phyloP scores from a whole-genome alignment of 2,113 vertebrate genomes.

The Fukomys damarensis region DNA sequence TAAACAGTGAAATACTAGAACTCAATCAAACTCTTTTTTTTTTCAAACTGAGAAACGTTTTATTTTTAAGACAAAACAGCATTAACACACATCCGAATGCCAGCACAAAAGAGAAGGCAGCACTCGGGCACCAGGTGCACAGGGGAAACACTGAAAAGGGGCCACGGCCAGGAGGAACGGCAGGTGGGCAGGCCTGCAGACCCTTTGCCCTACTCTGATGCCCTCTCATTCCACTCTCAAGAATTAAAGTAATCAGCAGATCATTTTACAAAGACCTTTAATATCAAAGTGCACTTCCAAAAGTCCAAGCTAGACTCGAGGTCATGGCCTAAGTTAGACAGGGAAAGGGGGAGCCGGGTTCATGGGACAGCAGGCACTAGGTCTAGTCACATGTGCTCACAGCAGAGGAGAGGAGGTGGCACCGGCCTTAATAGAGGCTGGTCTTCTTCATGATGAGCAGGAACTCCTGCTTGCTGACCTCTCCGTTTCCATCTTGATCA shows the following conservation, averaged over 20 bases:
- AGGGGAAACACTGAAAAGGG: neutral
- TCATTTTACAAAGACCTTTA: constrained; percentile 47
- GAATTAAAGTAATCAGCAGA: neutral
- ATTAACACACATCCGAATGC: constrained; percentile 32
- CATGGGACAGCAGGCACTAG: constrained; percentile 32
- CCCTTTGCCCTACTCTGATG: neutral
- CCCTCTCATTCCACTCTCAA: neutral
- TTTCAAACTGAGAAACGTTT: constrained; percentile 73
- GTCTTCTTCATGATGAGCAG: constrained; percentile 97
- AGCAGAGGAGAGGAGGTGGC: neutral
- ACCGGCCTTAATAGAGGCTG: constrained; percentile 90
- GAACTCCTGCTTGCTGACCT: constrained; percentile 96
- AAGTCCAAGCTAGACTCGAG: neutral
- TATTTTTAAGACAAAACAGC: constrained; percentile 70
- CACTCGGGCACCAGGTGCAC: neutral
- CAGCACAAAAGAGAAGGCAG: constrained; percentile 47
- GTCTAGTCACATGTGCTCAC: neutral
- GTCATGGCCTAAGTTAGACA: neutral
- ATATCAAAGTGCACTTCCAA: constrained; percentile 49
- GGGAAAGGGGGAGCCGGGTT: neutral
- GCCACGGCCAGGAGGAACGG: neutral
- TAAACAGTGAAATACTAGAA: no score
- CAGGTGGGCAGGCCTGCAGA: neutral
- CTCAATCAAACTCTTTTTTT: no score
- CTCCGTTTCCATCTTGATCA: constrained; percentile 95